A percentile compares a stretch with the other conserved stretches of the same genome.
phyloP scores from a whole-genome alignment of 2,797 vertebrate species.

The Eleutherodactylus coqui region DNA sequence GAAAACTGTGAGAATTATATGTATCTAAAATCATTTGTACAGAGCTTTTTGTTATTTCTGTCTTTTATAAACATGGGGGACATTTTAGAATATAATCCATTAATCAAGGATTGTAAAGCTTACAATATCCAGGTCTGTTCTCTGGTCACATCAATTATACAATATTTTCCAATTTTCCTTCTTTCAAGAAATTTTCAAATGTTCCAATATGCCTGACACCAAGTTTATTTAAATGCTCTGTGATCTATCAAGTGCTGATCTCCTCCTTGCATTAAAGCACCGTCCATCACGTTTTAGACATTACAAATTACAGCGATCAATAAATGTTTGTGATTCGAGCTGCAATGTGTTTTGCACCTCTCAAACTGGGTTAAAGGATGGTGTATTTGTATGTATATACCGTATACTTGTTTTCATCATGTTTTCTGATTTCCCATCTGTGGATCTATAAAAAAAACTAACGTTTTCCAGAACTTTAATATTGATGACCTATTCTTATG shows the following conservation, averaged over 20 bases:
- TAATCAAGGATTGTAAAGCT: not conserved
- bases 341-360: not conserved
- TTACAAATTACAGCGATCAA: constrained; percentile 54
- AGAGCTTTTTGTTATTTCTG: not conserved
- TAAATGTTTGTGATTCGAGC: constrained; percentile 48
- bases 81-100: not conserved
- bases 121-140: not conserved
- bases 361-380: constrained; percentile 18
- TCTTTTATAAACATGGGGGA: not conserved
- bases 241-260: constrained; percentile 49
- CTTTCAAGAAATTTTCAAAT: not conserved
- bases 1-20: too few species aligned
- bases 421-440: not conserved
- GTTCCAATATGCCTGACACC: constrained; percentile 24
- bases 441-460: too few species aligned
- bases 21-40: not conserved
- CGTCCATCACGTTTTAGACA: constrained; percentile 48
- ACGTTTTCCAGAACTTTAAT: too few species aligned
- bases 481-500: too few species aligned
- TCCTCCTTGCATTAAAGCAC: constrained; percentile 38
- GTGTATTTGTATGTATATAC: constrained; percentile 1
- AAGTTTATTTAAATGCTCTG: constrained; percentile 24
- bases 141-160: constrained; percentile 8
- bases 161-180: constrained; percentile 13
- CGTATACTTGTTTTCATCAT: not conserved